A percentile compares a stretch with the other conserved stretches of the same genome.
Evolutionary conservation across 2,888 invertebrate species (phyloP).

Genomic region (Melieria omissa): DNA sequence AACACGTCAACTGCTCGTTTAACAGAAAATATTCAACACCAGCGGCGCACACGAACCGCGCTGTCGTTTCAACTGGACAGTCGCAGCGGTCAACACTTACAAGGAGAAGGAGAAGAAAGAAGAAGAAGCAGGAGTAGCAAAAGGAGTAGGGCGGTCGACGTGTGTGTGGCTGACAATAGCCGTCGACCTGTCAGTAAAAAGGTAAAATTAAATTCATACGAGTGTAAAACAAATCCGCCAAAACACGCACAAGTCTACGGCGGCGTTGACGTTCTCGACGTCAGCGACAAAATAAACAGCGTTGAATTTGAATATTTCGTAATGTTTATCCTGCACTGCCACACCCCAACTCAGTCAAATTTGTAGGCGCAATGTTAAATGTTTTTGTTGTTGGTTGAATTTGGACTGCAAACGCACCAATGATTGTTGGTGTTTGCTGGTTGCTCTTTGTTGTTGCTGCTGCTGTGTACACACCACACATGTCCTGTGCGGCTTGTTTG

Average conservation of each 20-base stretch:
- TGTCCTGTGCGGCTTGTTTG: conserved; percentile 18
- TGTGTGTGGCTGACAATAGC: too few relatives aligned
- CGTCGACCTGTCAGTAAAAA: too few relatives aligned
- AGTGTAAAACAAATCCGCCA: conserved; percentile 6
- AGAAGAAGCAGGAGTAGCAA: not conserved
- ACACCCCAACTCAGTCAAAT: too few relatives aligned
- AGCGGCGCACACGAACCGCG: not conserved
- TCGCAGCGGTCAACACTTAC: not conserved
- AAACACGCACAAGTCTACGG: not conserved
- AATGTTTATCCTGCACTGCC: too few relatives aligned
- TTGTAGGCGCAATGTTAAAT: too few relatives aligned
- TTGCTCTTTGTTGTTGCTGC: not conserved
- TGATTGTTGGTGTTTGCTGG: not conserved
- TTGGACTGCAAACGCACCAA: not conserved
- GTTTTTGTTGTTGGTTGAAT: too few relatives aligned
- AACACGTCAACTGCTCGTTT: conserved; percentile 25
- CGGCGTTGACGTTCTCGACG: not conserved
- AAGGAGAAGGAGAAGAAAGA: not conserved
- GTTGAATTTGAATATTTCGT: too few relatives aligned
- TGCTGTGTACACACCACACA: not conserved
- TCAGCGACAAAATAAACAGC: not conserved
- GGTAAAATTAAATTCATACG: too few relatives aligned
- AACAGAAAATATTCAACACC: not conserved
- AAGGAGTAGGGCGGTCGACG: too few relatives aligned
- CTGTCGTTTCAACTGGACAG: not conserved